These are phyloP conservation scores for Sebastes paucispinis DNA, from an alignment of 2,797 vertebrate genomes.

Conservation along the genomic window DNA sequence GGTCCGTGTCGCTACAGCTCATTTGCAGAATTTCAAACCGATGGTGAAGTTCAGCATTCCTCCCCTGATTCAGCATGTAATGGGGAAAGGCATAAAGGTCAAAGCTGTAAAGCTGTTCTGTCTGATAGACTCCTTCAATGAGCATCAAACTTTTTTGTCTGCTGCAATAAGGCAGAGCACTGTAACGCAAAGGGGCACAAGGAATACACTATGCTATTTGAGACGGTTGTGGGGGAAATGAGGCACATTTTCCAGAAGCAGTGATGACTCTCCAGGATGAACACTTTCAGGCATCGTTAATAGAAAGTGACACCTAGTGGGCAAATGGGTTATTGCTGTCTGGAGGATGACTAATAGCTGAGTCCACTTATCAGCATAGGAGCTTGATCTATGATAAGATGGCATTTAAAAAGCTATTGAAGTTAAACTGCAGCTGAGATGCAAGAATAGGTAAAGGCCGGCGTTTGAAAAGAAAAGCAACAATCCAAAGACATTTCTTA, in stretches of 20 bases:
- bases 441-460: neutral
- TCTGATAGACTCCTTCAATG: neutral
- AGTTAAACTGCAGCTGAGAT: neutral
- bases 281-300: neutral
- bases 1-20: neutral
- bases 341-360: neutral
- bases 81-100: constrained; percentile 31
- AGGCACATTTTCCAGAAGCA: constrained; percentile 72
- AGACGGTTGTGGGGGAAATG: constrained; percentile 56
- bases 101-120: constrained; percentile 35
- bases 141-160: constrained; percentile 10
- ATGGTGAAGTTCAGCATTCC: constrained; percentile 16
- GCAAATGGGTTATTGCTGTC: constrained; percentile 20
- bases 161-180: constrained; percentile 30
- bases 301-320: constrained; percentile 75
- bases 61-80: neutral
- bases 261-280: constrained; percentile 32
- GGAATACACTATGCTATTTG: constrained; percentile 44
- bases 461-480: neutral
- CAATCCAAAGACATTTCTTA: neutral
- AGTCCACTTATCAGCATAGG: neutral
- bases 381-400: constrained; percentile 4
- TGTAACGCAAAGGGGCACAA: constrained; percentile 33
- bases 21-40: constrained; percentile 24
- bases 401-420: neutral